Base-by-base conservation (phyloP, 2,113 vertebrate genomes). In the Nycticorax nycticorax region DNA sequence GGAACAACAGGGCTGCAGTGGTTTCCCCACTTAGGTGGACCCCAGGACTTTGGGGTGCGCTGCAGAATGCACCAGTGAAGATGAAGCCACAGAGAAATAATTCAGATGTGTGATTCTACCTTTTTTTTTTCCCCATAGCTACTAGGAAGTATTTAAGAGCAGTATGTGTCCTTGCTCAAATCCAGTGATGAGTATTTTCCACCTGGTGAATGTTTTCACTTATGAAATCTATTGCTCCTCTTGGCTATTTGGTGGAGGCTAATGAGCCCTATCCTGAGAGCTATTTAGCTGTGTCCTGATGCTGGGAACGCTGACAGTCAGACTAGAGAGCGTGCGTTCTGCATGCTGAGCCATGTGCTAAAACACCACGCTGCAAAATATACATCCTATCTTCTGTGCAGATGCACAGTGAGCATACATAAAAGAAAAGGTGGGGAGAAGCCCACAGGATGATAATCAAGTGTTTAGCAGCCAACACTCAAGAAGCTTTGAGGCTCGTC, bases 191-290 rank as follows among this genome's bases (percentile, higher is more conserved):
- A 72, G 21, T 60, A 27, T 92, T 94, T 90, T 93, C 66, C 56
- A 93, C 59, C 79, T 86, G 88, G 68, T 75, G 73, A 87, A 87
- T 89, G 22, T 72, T 86, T 93, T 87, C 52, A 48, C 35, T 91
- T 45, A 45, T 0, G 0, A 53, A 86, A 72, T 85, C 80, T 92
- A 21, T 75, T 95, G 33, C 22, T 91, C 14, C 83, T 91, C 47
- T 86, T 92, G 85, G 83, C 92, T 91, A 8, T 85, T 84, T 0
- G 0, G 37, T 64, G 60, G 52, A 94, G 80, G 64, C 86, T 91
- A 93, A 94, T 91, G 77, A 92, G 66, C 52, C 69, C 64, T 89
- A 68, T 33, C 68, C 52, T 72, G 76, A 93, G 89, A 87, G 66
- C 69, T 79, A 9, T 85, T 94, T 91, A 64, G 83, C 73, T 69